Evolutionary conservation across 2,797 vertebrate genomes (phyloP), one percentile per base, ranked within the genome.

Genomic region (Valencia hispanica): DNA sequence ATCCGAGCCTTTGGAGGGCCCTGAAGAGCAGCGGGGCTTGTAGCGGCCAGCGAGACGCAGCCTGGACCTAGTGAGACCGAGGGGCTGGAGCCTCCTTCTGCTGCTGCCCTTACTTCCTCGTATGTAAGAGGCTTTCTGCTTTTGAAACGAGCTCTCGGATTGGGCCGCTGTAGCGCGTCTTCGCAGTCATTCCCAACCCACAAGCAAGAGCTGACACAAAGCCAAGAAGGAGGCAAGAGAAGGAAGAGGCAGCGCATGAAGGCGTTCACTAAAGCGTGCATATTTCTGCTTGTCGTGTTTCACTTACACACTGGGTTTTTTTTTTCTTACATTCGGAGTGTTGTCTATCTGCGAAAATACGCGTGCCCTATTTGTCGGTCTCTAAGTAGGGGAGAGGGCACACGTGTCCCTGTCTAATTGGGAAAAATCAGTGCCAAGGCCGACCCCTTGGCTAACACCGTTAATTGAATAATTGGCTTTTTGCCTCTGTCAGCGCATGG

Each of bases 171-270:
- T 87, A 74, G 90, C 86, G 90, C 90, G 87, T 93, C 88, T 36
- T 90, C 93, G 83, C 89, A 84, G 78, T 93, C 93, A 78, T 80
- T 92, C 92, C 93, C 95, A 91, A 85, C 92, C 94, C 96, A 95
- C 93, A 91, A 90, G 90, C 93, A 95, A 30, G 91, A 88, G 65
- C 93, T 93, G 85, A 94, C 89, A 92, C 91, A 93, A 74, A 95
- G 92, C 95, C 95, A 95, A 79, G 95, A 94, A 91, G 94, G 94
- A 84, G 96, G 95, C 75, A 96, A 65, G 79, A 96, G 94, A 63
- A 96, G 92, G 63, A 89, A 90, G 76, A 95, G 88, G 81, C 94
- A 95, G 66, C 94, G 94, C 86, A 96, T 72, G 84, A 96, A 95
- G 84, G 91, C 94, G 91, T 93, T 94, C 71, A 95, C 93, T 51